A percentile compares a stretch with the other conserved stretches of the same genome.
Evolutionary conservation across 1,140 invertebrate genomes (phyloP).

Genomic region (Arion vulgaris): DNA sequence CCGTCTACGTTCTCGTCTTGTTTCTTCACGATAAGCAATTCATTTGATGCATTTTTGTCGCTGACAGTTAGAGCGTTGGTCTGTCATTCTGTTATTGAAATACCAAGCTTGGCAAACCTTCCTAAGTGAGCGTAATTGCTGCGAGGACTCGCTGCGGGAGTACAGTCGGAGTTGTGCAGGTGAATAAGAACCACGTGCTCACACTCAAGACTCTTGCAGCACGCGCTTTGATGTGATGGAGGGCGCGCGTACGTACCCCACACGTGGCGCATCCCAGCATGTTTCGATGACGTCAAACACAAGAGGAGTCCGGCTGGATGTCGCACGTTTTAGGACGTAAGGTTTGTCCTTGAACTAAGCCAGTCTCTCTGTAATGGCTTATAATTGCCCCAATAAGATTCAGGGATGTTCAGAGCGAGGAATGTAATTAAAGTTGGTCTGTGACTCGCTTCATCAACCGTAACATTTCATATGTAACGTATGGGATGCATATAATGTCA

Average conservation of each 20-base stretch:
- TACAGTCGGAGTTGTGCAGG: not conserved
- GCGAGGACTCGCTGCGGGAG: not conserved
- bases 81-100: not conserved
- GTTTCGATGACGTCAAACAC: slow-evolving; percentile 9
- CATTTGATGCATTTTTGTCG: slow-evolving; percentile 2
- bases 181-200: not conserved
- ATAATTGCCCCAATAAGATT: slow-evolving; percentile 1
- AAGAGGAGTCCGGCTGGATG: not conserved
- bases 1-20: not conserved
- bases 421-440: not conserved
- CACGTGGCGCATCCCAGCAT: slow-evolving; percentile 4
- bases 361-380: slow-evolving; percentile 5
- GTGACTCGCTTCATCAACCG: no score
- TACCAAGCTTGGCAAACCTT: not conserved
- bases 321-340: slow-evolving; percentile 2
- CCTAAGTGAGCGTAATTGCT: slow-evolving; percentile 14
- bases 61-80: not conserved
- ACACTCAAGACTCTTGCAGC: not conserved
- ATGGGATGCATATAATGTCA: no score
- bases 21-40: not conserved
- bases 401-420: not conserved
- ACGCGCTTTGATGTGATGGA: slow-evolving; percentile 16
- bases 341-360: not conserved
- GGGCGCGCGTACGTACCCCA: slow-evolving; percentile 12
- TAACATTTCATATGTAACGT: no score